phyloP scores from a whole-genome alignment of 1,140 invertebrate genomes.

The Adoxophyes honmai region DNA sequence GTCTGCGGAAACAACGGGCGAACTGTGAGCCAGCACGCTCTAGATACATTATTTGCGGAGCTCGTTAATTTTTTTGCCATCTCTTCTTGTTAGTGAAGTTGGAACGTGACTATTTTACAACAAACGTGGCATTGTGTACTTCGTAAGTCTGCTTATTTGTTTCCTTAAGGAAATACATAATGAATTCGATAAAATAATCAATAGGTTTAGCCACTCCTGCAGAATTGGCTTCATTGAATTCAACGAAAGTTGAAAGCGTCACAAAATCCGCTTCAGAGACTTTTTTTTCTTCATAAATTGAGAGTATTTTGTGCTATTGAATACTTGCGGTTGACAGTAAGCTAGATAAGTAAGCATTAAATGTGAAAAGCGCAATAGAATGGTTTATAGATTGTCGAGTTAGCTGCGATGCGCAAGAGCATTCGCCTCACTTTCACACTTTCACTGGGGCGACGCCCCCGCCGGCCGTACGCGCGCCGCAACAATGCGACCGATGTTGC shows the following conservation, averaged over 20 bases:
- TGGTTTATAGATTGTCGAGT: constrained; percentile 24
- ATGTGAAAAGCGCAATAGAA: constrained; percentile 27
- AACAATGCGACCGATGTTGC: constrained; percentile 48
- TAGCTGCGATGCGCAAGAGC: constrained; percentile 38
- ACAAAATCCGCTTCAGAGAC: too few relatives aligned
- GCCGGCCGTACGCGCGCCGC: constrained; percentile 32
- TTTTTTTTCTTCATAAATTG: too few relatives aligned
- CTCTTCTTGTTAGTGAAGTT: constrained; percentile 30
- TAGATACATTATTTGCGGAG: constrained; percentile 29
- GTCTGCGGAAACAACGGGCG: constrained; percentile 26
- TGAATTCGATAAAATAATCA: too few relatives aligned
- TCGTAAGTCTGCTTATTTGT: too few relatives aligned
- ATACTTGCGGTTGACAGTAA: neutral
- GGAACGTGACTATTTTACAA: constrained; percentile 21
- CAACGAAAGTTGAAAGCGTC: too few relatives aligned
- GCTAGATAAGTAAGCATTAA: constrained; percentile 20
- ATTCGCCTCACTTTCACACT: constrained; percentile 73
- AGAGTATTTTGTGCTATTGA: too few relatives aligned
- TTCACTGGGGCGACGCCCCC: constrained; percentile 67
- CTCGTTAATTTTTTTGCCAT: constrained; percentile 34
- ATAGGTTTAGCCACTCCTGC: too few relatives aligned
- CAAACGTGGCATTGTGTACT: neutral
- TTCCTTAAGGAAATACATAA: too few relatives aligned
- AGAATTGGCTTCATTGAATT: too few relatives aligned
- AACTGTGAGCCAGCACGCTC: constrained; percentile 25